Base-by-base conservation (phyloP, 2,888 invertebrate genomes). In the Lepidocyrtoides sp. region DNA sequence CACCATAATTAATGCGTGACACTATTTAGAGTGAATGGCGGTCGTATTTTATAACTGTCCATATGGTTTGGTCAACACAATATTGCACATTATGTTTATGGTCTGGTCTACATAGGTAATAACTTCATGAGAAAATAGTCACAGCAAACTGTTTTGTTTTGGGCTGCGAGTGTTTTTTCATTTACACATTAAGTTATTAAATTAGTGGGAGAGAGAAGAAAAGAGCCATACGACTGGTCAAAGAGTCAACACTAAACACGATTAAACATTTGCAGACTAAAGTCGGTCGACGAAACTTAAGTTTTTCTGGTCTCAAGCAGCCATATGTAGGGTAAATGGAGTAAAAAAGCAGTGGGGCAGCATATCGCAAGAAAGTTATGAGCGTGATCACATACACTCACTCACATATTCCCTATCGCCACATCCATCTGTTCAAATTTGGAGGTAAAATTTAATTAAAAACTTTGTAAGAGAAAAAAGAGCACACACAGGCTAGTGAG, bases 371-470 rank as follows among this genome's bases (percentile, higher is more conserved):
- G 17, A 10, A 17, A 54, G n/a, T n/a, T 54, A 3, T 20, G 32
- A 14, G n/a, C 32, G 54, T 8, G 12, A 0, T 20, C 29, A 51
- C 51, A 44, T 29, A 54, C 51, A 54, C 20, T 51, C 36, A 51
- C 29, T 54, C 17, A 41, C 17, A 26, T 48, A 66, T 44, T 44
- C 83, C 83, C 82, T 89, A 83, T 89, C 89, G 41, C 57, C 83
- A 20, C 79, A 82, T 83, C 82, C 82, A 89, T 89, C 89, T 89
- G 82, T 60, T 89, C 75, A 44, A 69, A 79, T 89, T 82, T 89
- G 57, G 44, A 81, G 75, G 75, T 83, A 44, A 83, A 89, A 89
- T 89, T 89, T 89, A 89, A 89, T 89, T 89, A 89, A 89, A 89
- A 89, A 82, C 75, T 89, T 82, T 82, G 60, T 82, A 20, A n/a